Base-by-base conservation (phyloP, 2,797 vertebrate species). In the Ciconia nigra region DNA sequence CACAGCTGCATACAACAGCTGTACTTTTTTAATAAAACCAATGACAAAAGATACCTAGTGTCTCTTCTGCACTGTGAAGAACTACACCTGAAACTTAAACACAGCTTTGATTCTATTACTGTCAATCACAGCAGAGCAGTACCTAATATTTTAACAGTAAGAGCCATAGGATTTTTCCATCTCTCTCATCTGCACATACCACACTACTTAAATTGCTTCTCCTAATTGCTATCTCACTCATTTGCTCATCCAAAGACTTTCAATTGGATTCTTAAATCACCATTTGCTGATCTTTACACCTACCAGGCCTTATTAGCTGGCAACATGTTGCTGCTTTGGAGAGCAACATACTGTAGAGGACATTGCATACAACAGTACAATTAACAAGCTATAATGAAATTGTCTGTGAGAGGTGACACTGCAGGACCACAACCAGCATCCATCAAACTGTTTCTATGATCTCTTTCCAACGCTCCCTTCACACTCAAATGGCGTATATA, bases 231-330 rank as follows among this genome's bases (percentile, higher is more conserved):
- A 2, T 77, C 62, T 95, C 92, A 39, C 58, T 88, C 85, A 85
- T 85, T 88, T 78, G 76, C 59, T 92, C 87, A 90, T 70, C 81
- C 85, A 89, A 92, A 95, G 89, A 74, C 89, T 93, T 95, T 63
- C 62, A 82, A 94, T 76, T 66, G 42, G 52, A 86, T 95, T 92
- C 54, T 87, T 89, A 94, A 96, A 95, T 71, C 58, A 62, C 61
- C 81, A 79, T 93, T 94, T 96, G 69, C 91, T 94, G 76, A 86
- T 87, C 80, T 87, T 83, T 72, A 91, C 22, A 16, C 62, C 83
- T 89, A 65, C 74, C 58, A 88, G 76, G 62, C 28, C 96, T 92
- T 92, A 94, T 79, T 93, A 92, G 62, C 49, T 89, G 78, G 78
- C 89, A 96, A 69, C 81, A 84, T 10, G 3, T 26, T 70, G 72